Conservation (phyloP, 2,888 invertebrate species). For the Gymnocheta viridis region DNA sequence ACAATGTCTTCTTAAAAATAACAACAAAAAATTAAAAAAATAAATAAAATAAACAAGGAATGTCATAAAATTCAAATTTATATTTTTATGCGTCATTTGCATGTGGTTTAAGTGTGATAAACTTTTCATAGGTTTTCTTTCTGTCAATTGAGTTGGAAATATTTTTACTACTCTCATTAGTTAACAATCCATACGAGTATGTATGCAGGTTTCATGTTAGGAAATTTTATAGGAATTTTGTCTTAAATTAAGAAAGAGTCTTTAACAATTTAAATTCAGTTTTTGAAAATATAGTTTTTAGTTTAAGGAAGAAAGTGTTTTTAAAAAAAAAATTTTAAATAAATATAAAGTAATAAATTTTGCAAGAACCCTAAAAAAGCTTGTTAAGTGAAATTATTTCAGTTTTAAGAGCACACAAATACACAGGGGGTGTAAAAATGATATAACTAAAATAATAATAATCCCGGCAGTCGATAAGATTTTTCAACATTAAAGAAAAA, state of each 20-base stretch:
- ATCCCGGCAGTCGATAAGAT: too few relatives aligned
- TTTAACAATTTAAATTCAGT: not conserved
- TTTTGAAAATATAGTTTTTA: not conserved
- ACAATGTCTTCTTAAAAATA: slow-evolving; percentile 46
- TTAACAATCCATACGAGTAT: slow-evolving; percentile 44
- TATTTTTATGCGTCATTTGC: slow-evolving; percentile 50
- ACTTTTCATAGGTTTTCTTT: slow-evolving; percentile 48
- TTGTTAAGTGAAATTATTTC: not conserved
- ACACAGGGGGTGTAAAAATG: too few relatives aligned
- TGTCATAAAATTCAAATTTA: slow-evolving; percentile 57
- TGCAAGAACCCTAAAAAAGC: not conserved
- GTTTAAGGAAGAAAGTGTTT: not conserved
- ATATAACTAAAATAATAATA: too few relatives aligned
- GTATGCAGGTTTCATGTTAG: not conserved
- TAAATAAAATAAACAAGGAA: slow-evolving; percentile 22
- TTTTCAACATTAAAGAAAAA: too few relatives aligned
- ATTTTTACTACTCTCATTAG: slow-evolving; percentile 41
- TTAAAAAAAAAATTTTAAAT: not conserved
- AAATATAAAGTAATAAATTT: not conserved
- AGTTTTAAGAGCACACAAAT: too few relatives aligned
- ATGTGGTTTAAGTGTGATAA: slow-evolving; percentile 50
- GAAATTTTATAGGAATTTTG: not conserved
- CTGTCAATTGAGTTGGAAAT: slow-evolving; percentile 44
- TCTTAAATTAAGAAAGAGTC: not conserved
- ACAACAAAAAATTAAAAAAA: not conserved